These are phyloP conservation scores for Pelvicachromis taeniatus DNA, from an alignment of 2,113 vertebrate genomes.

Conservation along the genomic window DNA sequence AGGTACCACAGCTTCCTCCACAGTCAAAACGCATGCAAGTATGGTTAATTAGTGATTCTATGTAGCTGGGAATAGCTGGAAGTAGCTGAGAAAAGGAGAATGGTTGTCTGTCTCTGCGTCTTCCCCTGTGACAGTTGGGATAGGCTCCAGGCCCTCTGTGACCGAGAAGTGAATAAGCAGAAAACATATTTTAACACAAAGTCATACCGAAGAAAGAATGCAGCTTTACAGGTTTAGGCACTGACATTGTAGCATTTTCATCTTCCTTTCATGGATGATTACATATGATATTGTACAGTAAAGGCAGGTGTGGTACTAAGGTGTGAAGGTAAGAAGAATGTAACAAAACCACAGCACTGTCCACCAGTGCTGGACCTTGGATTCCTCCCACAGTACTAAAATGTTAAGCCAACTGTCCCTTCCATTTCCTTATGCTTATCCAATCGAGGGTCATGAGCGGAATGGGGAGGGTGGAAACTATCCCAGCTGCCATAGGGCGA, in stretches of 20 bases:
- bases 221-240: background rate
- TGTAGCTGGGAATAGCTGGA: background rate
- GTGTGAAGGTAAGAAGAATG: background rate
- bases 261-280: background rate
- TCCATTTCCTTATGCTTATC: no score
- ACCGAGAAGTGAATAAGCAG: background rate
- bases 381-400: background rate
- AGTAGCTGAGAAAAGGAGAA: background rate
- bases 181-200: background rate
- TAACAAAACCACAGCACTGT: background rate
- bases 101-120: background rate
- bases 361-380: background rate
- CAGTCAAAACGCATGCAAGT: background rate
- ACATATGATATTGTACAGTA: background rate
- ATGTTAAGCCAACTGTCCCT: background rate
- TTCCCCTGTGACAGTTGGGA: background rate
- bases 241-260: background rate
- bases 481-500: background rate
- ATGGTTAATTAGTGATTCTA: background rate
- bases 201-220: background rate
- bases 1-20: background rate
- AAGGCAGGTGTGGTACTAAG: background rate
- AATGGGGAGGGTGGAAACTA: background rate
- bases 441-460: no score
- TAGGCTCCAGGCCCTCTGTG: background rate